Conservation (phyloP, 23 tunicate species). For the Ciona savignyi region DNA sequence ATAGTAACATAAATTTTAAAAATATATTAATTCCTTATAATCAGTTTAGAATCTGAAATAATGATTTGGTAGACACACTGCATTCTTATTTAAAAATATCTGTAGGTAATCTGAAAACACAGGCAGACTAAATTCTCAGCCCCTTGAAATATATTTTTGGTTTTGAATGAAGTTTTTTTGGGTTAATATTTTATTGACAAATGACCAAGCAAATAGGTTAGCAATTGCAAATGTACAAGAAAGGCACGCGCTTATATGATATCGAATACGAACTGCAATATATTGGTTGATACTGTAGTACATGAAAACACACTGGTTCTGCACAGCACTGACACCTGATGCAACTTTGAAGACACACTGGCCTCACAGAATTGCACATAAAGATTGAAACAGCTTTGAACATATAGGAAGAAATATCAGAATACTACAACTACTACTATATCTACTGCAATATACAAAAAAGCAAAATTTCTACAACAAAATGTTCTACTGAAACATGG, state of each 20-base stretch:
- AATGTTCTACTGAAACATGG: not conserved
- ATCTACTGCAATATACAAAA: not conserved
- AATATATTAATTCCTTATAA: too few relatives aligned
- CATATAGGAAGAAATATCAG: not conserved
- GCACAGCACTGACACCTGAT: constrained; percentile 23
- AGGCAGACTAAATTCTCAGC: not conserved
- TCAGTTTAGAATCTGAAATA: too few relatives aligned
- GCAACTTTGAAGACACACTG: constrained; percentile 5
- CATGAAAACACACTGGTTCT: constrained; percentile 45
- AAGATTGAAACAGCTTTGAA: not conserved
- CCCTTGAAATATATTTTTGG: not conserved
- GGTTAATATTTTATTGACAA: not conserved
- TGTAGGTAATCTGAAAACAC: too few relatives aligned
- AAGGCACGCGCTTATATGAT: too few relatives aligned
- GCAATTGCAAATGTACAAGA: not conserved
- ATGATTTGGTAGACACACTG: too few relatives aligned
- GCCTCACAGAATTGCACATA: constrained; percentile 2
- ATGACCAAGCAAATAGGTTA: not conserved
- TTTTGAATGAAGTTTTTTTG: too few relatives aligned
- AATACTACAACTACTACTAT: not conserved
- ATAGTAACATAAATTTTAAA: too few relatives aligned
- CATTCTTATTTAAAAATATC: too few relatives aligned
- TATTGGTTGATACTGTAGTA: too few relatives aligned
- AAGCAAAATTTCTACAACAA: not conserved
- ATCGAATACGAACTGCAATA: too few relatives aligned